Conservation (phyloP, 2,797 vertebrate species). For the Anabas testudineus region DNA sequence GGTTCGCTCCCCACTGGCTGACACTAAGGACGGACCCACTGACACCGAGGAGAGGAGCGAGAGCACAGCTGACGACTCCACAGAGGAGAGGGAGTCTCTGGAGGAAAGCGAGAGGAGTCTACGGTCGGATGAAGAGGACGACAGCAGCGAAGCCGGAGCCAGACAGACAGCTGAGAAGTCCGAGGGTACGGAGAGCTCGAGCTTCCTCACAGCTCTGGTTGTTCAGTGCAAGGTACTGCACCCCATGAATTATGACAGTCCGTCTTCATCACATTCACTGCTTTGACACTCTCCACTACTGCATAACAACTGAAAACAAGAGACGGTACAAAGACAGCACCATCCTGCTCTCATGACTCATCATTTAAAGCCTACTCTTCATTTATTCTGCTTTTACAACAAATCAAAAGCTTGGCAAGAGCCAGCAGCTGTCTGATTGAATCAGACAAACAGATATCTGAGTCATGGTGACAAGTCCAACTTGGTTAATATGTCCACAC, state of each 20-base stretch:
- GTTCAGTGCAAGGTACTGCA: constrained; percentile 85
- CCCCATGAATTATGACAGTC: neutral
- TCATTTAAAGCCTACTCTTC: constrained; percentile 25
- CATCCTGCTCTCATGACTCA: constrained; percentile 51
- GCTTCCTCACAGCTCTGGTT: constrained; percentile 75
- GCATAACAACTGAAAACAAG: constrained; percentile 29
- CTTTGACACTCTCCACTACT: constrained; percentile 7
- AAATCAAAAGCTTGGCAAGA: constrained; percentile 32
- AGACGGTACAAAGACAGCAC: constrained; percentile 21
- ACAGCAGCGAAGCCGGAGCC: constrained; percentile 68
- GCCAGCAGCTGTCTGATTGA: constrained; percentile 18
- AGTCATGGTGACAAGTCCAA: constrained; percentile 28
- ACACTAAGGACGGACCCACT: constrained; percentile 75
- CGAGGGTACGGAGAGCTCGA: constrained; percentile 46
- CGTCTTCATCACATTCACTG: neutral
- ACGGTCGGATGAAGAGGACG: constrained; percentile 83
- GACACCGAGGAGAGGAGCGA: constrained; percentile 84
- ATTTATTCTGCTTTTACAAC: constrained; percentile 26
- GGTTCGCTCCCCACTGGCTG: constrained; percentile 82
- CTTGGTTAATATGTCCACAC: neutral
- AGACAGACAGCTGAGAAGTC: constrained; percentile 64
- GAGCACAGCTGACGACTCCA: constrained; percentile 83
- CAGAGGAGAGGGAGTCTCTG: constrained; percentile 84
- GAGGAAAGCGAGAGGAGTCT: constrained; percentile 86
- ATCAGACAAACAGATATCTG: constrained; percentile 25